These are phyloP conservation scores for Sebastes steindachneri DNA, from an alignment of 2,797 vertebrate genomes.

Conservation along the genomic window DNA sequence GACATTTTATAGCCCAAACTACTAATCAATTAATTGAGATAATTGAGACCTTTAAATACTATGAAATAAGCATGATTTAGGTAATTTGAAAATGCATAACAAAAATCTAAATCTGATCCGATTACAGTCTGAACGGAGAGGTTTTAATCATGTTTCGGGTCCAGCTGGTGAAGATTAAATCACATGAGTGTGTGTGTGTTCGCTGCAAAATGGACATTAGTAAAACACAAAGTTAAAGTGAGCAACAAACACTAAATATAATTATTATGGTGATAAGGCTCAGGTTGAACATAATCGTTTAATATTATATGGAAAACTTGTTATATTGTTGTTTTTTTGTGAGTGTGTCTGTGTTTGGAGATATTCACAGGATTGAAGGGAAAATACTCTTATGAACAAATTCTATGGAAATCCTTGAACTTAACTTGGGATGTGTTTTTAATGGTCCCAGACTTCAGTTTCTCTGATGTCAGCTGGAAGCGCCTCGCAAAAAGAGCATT, in stretches of 20 bases:
- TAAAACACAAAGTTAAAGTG: not conserved
- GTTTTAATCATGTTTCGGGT: not conserved
- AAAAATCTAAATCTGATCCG: not conserved
- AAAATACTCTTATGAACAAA: not conserved
- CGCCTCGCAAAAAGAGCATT: slow-evolving; percentile 33
- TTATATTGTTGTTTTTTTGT: not conserved
- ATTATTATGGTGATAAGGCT: not conserved
- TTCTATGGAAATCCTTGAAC: slow-evolving; percentile 36
- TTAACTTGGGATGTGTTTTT: slow-evolving; percentile 51
- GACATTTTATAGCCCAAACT: too few relatives aligned
- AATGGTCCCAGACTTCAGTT: slow-evolving; percentile 61
- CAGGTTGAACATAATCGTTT: not conserved
- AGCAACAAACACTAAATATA: not conserved
- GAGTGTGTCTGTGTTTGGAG: not conserved
- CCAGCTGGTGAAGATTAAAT: slow-evolving; percentile 2
- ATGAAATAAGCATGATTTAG: not conserved
- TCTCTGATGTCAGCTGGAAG: slow-evolving; percentile 71
- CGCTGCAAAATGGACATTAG: not conserved
- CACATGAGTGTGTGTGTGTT: not conserved
- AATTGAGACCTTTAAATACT: too few relatives aligned
- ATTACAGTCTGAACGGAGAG: not conserved
- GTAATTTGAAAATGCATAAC: not conserved
- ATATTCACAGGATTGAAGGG: not conserved
- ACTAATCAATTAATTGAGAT: too few relatives aligned
- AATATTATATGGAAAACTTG: not conserved